Evolutionary conservation across 2,113 vertebrate genomes (phyloP), one percentile per base, ranked within the genome.

Genomic region (Lophius piscatorius): DNA sequence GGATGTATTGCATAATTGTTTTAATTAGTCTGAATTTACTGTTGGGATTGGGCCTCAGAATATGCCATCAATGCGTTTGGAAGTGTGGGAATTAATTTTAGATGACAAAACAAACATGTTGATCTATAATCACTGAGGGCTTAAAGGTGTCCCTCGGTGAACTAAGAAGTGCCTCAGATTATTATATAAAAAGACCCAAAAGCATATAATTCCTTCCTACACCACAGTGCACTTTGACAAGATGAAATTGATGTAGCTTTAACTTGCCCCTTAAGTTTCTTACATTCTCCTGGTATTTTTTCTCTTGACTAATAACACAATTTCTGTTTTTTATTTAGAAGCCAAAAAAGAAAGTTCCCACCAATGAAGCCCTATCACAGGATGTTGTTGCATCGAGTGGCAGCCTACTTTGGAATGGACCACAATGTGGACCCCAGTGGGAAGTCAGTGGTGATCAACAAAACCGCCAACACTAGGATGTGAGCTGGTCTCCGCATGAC

Each of bases 281-380:
- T n/a, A n/a, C n/a, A n/a, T n/a, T n/a, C n/a, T n/a, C n/a, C n/a
- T n/a, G n/a, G n/a, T n/a, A n/a, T n/a, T n/a, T n/a, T n/a, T n/a
- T n/a, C n/a, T n/a, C n/a, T n/a, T n/a, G n/a, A n/a, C n/a, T n/a
- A n/a, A n/a, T n/a, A n/a, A n/a, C n/a, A n/a, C n/a, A n/a, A 28
- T 28, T 9, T 28, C 26, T 35, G 14, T 55, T 16, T 64, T n/a
- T 9, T 2, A 1, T 54, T 5, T 24, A 98, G 97, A 89, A 92
- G 91, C 88, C 97, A 96, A 87, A 94, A 95, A 84, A 96, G 95
- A 84, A 99, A 97, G 83, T 99, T 99, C 76, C 97, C 97, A 49
- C 97, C 97, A 45, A 99, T 99, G 97, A 97, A 95, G 71, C 96
- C 97, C 71, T 99, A 99, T 84, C 97, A 99, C 86, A 92, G 97